Percentiles rank a stretch among this genome's conserved stretches.
Conservation (phyloP, 1,140 invertebrate species). For the Vollenhovia emeryi region DNA sequence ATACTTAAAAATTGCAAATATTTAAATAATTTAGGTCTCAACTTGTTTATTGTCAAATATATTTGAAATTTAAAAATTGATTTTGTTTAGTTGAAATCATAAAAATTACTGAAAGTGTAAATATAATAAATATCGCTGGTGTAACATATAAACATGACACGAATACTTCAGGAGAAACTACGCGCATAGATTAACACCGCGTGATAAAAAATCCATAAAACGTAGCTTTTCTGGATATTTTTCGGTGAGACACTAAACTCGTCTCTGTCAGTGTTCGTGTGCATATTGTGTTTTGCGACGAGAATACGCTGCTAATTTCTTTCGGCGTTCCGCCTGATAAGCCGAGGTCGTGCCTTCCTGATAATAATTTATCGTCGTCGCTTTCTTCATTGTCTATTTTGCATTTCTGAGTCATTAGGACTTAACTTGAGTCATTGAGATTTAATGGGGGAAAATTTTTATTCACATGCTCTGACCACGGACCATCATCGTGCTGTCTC, state of each 20-base stretch:
- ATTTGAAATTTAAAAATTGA: background rate
- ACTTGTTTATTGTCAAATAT: conserved; percentile 1
- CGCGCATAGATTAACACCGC: background rate
- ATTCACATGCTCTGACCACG: background rate
- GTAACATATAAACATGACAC: background rate
- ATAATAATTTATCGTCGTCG: conserved; percentile 73
- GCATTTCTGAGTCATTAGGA: conserved; percentile 25
- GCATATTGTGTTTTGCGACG: conserved; percentile 24
- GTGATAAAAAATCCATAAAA: background rate
- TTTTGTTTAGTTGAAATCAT: background rate
- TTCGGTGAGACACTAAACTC: background rate
- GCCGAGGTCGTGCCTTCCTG: conserved; percentile 73
- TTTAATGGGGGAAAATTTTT: conserved; percentile 45
- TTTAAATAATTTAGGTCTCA: background rate
- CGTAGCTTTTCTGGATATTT: background rate
- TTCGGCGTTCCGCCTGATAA: conserved; percentile 49
- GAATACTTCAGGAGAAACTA: background rate
- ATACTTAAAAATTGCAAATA: background rate
- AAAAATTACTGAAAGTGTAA: background rate
- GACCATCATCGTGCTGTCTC: background rate
- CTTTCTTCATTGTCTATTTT: conserved; percentile 75
- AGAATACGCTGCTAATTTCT: conserved; percentile 34
- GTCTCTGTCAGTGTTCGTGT: background rate
- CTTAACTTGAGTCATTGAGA: conserved; percentile 59
- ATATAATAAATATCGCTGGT: no score